A percentile compares a stretch with the other conserved stretches of the same genome.
Conservation (phyloP, 2,113 vertebrate species). For the Myotis yumanensis region DNA sequence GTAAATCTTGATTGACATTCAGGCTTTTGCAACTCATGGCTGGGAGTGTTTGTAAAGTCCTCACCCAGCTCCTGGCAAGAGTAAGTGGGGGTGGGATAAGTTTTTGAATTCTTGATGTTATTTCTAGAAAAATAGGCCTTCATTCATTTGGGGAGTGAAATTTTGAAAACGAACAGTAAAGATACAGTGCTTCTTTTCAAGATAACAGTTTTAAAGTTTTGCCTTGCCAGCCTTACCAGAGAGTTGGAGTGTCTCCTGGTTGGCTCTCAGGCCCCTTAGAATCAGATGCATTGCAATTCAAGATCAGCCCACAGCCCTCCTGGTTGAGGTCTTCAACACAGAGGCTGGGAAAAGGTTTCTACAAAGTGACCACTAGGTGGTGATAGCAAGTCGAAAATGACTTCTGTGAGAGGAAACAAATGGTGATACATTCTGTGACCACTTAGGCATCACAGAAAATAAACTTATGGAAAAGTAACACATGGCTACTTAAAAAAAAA, state of each 20-base stretch:
- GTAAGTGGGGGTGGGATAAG: not conserved
- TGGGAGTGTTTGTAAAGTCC: not conserved
- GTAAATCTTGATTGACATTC: not conserved
- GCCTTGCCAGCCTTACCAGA: not conserved
- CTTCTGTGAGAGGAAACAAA: not conserved
- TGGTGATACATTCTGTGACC: not conserved
- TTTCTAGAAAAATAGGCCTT: not conserved
- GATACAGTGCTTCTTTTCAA: not conserved
- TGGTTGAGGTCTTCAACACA: not conserved
- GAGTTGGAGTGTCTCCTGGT: not conserved
- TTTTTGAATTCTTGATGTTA: not conserved
- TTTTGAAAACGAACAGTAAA: not conserved
- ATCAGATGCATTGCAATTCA: not conserved
- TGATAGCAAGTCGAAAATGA: not conserved
- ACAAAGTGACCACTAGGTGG: conserved; percentile 60
- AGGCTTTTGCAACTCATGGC: accelerated
- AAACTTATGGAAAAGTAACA: not conserved
- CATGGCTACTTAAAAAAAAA: not conserved
- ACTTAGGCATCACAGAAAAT: not conserved
- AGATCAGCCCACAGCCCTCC: not conserved
- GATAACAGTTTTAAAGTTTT: not conserved
- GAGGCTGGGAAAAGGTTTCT: not conserved
- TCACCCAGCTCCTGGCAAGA: not conserved
- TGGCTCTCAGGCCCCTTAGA: accelerated
- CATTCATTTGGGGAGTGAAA: not conserved